A percentile compares a stretch with the other conserved stretches of the same genome.
Conservation (phyloP, 1,140 invertebrate species). For the Calliphora vicina region DNA sequence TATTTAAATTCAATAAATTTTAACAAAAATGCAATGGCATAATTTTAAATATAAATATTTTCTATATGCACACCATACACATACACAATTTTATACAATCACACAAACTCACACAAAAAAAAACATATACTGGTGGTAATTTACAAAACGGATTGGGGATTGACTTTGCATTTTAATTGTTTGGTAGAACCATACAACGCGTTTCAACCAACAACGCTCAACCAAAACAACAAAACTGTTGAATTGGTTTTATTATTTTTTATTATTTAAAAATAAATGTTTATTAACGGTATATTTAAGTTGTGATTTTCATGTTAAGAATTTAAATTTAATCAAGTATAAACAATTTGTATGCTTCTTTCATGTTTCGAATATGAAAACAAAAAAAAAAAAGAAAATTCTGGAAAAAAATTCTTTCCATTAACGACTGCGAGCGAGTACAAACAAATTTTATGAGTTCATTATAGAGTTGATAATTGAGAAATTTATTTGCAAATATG, state of each 20-base stretch:
- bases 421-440: too few species aligned
- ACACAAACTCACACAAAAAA: background rate
- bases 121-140: background rate
- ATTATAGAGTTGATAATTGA: too few species aligned
- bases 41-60: background rate
- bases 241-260: background rate
- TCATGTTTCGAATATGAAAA: background rate
- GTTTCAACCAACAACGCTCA: too few species aligned
- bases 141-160: background rate
- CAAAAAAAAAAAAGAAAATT: background rate
- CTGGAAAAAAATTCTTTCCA: too few species aligned
- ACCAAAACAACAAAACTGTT: background rate
- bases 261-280: background rate
- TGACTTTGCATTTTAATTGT: background rate
- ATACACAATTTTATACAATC: background rate
- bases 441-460: too few species aligned
- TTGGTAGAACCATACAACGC: background rate
- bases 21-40: constrained; percentile 1
- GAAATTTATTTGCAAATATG: too few species aligned
- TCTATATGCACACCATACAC: background rate
- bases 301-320: background rate
- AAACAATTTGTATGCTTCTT: background rate
- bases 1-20: background rate
- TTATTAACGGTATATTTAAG: background rate
- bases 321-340: background rate